Percentiles rank a stretch among this genome's conserved stretches.
phyloP scores from a whole-genome alignment of 2,113 vertebrate species.

The Mormyrus lacerda region DNA sequence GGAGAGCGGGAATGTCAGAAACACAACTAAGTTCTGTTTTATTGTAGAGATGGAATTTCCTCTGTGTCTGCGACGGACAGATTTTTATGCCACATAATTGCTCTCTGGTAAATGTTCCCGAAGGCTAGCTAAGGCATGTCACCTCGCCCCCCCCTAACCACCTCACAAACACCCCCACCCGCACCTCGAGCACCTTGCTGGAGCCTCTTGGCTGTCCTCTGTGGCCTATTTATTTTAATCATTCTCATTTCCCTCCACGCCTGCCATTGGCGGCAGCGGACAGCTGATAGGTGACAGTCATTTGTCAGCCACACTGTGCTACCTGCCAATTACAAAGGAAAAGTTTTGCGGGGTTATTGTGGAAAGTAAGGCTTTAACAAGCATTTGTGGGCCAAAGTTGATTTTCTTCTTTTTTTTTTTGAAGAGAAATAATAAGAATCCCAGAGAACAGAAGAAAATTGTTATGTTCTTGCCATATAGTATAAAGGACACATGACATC shows the following conservation, averaged over 20 bases:
- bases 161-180: not conserved
- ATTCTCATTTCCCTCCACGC: conserved; percentile 57
- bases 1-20: not conserved
- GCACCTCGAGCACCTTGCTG: conserved; percentile 30
- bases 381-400: conserved; percentile 46
- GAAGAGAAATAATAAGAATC: conserved; percentile 38
- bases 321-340: conserved; percentile 62
- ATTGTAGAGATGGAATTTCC: not conserved
- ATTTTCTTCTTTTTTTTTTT: conserved; percentile 18
- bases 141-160: not conserved
- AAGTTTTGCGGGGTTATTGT: conserved; percentile 60
- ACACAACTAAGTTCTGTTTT: not conserved
- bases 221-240: conserved; percentile 70
- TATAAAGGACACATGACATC: conserved; percentile 29
- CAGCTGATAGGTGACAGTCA: conserved; percentile 61
- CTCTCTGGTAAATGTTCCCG: conserved; percentile 45
- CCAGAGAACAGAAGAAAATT: conserved; percentile 29
- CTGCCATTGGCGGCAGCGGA: conserved; percentile 48
- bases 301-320: conserved; percentile 58
- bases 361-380: conserved; percentile 46
- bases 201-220: conserved; percentile 47
- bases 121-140: conserved; percentile 41
- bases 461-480: conserved; percentile 32
- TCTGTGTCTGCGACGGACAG: conserved; percentile 27
- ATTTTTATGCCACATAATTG: conserved; percentile 49